phyloP scores from a whole-genome alignment of 1,140 invertebrate species.

The Eupeodes corollae region DNA sequence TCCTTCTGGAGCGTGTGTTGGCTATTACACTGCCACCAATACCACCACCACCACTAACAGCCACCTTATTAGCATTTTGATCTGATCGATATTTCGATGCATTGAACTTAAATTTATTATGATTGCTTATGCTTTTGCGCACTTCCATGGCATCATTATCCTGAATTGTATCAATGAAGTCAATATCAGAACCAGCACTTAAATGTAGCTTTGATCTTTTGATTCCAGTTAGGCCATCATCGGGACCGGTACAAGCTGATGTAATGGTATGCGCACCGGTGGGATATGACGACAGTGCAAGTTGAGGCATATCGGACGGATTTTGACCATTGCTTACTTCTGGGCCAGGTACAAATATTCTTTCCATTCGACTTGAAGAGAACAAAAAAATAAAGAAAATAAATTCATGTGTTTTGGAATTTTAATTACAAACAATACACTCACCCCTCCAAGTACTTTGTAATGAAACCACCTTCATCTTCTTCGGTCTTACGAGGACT shows the following conservation, averaged over 20 bases:
- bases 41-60: background rate
- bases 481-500: constrained; percentile 36
- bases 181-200: constrained; percentile 57
- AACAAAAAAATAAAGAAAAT: constrained; percentile 1
- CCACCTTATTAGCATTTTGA: constrained; percentile 18
- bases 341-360: constrained; percentile 29
- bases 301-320: constrained; percentile 52
- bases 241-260: constrained; percentile 62
- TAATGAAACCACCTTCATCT: constrained; percentile 55
- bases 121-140: constrained; percentile 28
- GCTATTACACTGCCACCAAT: constrained; percentile 18
- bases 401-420: background rate
- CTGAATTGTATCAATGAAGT: constrained; percentile 60
- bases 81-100: constrained; percentile 17
- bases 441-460: constrained; percentile 63
- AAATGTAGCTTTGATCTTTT: constrained; percentile 53
- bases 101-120: constrained; percentile 11
- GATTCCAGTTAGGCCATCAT: constrained; percentile 63
- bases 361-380: constrained; percentile 22
- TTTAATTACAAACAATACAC: constrained; percentile 7
- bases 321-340: constrained; percentile 52
- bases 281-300: constrained; percentile 42
- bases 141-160: constrained; percentile 42
- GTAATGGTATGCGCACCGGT: constrained; percentile 44
- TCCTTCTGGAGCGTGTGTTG: background rate